Percentiles rank a stretch among this genome's conserved stretches.
Conservation (phyloP, 2,888 invertebrate genomes). For the Hirtodrosophila alboralis region DNA sequence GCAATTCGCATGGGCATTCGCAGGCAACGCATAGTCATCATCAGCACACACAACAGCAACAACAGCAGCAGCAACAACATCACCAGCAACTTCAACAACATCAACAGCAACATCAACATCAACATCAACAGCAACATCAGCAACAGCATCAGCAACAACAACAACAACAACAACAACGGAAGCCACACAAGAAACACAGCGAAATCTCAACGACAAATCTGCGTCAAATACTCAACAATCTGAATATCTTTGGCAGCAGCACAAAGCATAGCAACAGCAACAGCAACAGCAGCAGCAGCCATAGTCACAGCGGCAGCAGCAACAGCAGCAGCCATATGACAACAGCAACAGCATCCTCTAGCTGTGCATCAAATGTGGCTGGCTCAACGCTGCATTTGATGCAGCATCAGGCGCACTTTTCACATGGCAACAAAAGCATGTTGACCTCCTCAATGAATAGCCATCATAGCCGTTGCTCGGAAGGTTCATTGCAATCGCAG, state of each 20-base stretch:
- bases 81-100: conserved; percentile 34
- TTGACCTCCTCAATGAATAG: conserved; percentile 83
- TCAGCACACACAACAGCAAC: conserved; percentile 35
- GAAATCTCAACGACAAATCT: conserved; percentile 86
- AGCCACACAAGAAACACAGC: conserved; percentile 78
- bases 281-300: conserved; percentile 15
- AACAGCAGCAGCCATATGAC: conserved; percentile 24
- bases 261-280: conserved; percentile 67
- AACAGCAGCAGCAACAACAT: conserved; percentile 43
- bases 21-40: too few species aligned
- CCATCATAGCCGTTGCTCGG: conserved; percentile 83
- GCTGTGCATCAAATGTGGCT: conserved; percentile 26
- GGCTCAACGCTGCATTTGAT: conserved; percentile 53
- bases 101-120: conserved; percentile 38
- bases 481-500: conserved; percentile 81
- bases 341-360: conserved; percentile 20
- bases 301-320: conserved; percentile 24
- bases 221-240: conserved; percentile 91
- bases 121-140: conserved; percentile 35
- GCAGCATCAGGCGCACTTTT: conserved; percentile 73
- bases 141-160: conserved; percentile 53
- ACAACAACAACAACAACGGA: conserved; percentile 52
- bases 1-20: conserved; percentile 43
- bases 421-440: conserved; percentile 79
- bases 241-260: conserved; percentile 89